Percentiles rank a stretch among this genome's conserved stretches.
Evolutionary conservation across 2,888 invertebrate genomes (phyloP).

Genomic region (Tubulanus polymorphus): DNA sequence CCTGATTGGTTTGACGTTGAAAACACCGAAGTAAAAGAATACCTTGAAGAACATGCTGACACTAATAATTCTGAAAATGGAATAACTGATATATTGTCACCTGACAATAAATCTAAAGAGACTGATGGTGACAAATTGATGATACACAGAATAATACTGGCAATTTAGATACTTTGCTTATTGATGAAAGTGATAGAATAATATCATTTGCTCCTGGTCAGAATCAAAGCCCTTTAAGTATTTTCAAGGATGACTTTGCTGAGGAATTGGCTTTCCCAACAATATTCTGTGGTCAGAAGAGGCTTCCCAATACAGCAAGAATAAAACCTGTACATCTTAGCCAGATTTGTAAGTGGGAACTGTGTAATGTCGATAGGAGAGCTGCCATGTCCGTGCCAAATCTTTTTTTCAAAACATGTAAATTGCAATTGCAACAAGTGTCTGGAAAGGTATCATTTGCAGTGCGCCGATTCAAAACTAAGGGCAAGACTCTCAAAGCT

Average conservation of each 20-base stretch:
- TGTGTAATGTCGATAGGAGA: constrained; percentile 9
- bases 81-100: no score
- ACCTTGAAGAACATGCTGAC: not conserved
- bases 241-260: constrained; percentile 9
- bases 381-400: constrained; percentile 14
- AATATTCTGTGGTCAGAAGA: constrained; percentile 11
- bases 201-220: not conserved
- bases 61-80: constrained; percentile 1
- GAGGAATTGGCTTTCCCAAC: constrained; percentile 13
- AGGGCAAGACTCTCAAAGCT: constrained; percentile 23
- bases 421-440: constrained; percentile 19
- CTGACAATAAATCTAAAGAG: not conserved
- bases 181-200: not conserved
- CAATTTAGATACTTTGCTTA: not conserved
- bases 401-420: constrained; percentile 18
- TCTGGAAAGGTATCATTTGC: constrained; percentile 13
- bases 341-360: constrained; percentile 12
- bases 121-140: not conserved
- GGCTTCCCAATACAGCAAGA: constrained; percentile 6
- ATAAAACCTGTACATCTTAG: constrained; percentile 8
- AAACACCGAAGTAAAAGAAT: not conserved
- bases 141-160: no score
- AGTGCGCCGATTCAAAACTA: constrained; percentile 16
- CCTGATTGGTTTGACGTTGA: not conserved
- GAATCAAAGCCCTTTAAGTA: not conserved